Evolutionary conservation across 2,113 vertebrate genomes (phyloP).

Genomic region (Perognathus longimembris): DNA sequence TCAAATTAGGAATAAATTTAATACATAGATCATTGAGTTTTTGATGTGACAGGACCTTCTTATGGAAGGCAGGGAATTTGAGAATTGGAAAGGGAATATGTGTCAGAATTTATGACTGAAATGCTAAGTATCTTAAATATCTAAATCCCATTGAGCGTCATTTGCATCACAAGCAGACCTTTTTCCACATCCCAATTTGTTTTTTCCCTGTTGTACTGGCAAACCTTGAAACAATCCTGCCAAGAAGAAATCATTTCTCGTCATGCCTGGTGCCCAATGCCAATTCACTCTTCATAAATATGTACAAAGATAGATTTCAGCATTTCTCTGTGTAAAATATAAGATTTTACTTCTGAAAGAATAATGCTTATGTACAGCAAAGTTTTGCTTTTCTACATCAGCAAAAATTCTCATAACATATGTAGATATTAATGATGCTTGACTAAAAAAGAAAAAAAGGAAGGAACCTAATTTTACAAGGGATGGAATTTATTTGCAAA

Average conservation of each 20-base stretch:
- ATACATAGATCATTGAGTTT: background rate
- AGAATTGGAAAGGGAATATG: background rate
- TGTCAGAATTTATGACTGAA: constrained; percentile 8
- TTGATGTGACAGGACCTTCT: background rate
- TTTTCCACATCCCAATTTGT: too few species aligned
- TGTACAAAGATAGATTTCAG: background rate
- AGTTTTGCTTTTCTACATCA: background rate
- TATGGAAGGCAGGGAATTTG: background rate
- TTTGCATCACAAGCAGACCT: background rate
- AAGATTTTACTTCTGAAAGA: background rate
- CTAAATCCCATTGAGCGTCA: background rate
- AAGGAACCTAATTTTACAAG: background rate
- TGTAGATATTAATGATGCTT: background rate
- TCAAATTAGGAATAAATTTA: background rate
- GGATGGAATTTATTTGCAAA: background rate
- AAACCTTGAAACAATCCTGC: background rate
- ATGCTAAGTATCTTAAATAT: background rate
- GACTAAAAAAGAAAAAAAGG: background rate
- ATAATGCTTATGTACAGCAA: background rate
- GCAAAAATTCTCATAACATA: background rate
- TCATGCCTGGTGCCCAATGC: background rate
- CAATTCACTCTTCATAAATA: constrained; percentile 5
- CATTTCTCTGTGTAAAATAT: background rate
- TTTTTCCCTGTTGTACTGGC: background rate
- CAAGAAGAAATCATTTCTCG: background rate